phyloP scores from a whole-genome alignment of 2,888 invertebrate genomes.

The Rhingia campestris region DNA sequence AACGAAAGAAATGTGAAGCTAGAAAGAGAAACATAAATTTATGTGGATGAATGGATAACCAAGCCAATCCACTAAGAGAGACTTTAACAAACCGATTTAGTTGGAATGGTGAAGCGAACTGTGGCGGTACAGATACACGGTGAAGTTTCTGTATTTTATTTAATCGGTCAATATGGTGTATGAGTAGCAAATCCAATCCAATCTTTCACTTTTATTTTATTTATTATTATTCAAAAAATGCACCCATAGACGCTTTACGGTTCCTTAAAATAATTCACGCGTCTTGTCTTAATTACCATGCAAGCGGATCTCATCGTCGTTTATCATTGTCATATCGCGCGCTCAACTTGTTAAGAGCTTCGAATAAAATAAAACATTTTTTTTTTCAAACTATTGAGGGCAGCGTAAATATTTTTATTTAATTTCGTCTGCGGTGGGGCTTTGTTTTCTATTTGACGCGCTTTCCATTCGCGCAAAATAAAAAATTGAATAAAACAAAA shows the following conservation, averaged over 20 bases:
- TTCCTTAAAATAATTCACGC: slow-evolving; percentile 37
- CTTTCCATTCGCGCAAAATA: slow-evolving; percentile 61
- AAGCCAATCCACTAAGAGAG: slow-evolving; percentile 41
- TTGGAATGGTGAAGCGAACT: slow-evolving; percentile 55
- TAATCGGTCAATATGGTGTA: not conserved
- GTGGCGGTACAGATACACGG: slow-evolving; percentile 23
- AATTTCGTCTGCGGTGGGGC: slow-evolving; percentile 28
- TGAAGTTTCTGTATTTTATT: not conserved
- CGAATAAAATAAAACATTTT: slow-evolving; percentile 5
- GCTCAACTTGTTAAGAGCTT: slow-evolving; percentile 14
- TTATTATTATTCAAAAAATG: slow-evolving; percentile 47
- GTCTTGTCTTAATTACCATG: slow-evolving; percentile 24
- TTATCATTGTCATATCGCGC: slow-evolving; percentile 21
- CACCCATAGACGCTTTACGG: slow-evolving; percentile 20
- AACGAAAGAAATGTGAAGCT: slow-evolving; percentile 17
- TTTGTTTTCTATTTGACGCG: slow-evolving; percentile 53
- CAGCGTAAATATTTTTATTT: slow-evolving; percentile 49
- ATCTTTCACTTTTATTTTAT: slow-evolving; percentile 11
- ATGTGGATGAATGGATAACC: slow-evolving; percentile 37
- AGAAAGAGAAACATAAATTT: slow-evolving; percentile 24
- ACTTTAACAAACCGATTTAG: slow-evolving; percentile 54
- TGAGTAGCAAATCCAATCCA: not conserved
- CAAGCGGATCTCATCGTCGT: not conserved
- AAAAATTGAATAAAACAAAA: slow-evolving; percentile 1
- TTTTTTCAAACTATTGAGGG: slow-evolving; percentile 39